Conservation (phyloP, 2,888 invertebrate genomes). For the Coleophora deauratella region DNA sequence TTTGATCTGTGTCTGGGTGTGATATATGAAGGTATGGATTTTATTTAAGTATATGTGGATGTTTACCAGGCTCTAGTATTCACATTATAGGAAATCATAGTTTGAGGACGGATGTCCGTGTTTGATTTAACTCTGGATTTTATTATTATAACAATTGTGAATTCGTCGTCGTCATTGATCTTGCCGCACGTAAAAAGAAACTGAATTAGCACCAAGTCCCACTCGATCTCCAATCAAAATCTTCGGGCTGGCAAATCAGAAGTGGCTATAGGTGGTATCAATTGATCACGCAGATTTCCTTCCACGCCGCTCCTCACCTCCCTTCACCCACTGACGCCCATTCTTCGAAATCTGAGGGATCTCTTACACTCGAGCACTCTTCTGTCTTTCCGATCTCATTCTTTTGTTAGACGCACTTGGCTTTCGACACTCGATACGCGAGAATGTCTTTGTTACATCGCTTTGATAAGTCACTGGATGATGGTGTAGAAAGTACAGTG, state of each 20-base stretch:
- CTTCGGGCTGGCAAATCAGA: slow-evolving; percentile 16
- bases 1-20: no score
- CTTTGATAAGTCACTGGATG: slow-evolving; percentile 47
- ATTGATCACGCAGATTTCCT: slow-evolving; percentile 63
- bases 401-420: slow-evolving; percentile 60
- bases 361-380: slow-evolving; percentile 49
- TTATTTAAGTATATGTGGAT: no score
- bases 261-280: slow-evolving; percentile 50
- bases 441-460: slow-evolving; percentile 60
- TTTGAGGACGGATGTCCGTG: no score
- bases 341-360: slow-evolving; percentile 49
- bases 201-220: no score
- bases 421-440: slow-evolving; percentile 50
- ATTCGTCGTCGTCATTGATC: no score
- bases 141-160: no score
- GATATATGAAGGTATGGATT: no score
- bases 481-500: slow-evolving; percentile 2
- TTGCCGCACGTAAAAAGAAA: no score
- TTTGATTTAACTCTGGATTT: no score
- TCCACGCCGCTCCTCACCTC: slow-evolving; percentile 1
- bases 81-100: no score
- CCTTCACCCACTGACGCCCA: slow-evolving; percentile 40
- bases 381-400: slow-evolving; percentile 65
- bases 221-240: no score
- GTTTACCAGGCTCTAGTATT: no score